A percentile compares a stretch with the other conserved stretches of the same genome.
phyloP scores from a whole-genome alignment of 1,140 invertebrate genomes.

The Zeugodacus cucurbitae region DNA sequence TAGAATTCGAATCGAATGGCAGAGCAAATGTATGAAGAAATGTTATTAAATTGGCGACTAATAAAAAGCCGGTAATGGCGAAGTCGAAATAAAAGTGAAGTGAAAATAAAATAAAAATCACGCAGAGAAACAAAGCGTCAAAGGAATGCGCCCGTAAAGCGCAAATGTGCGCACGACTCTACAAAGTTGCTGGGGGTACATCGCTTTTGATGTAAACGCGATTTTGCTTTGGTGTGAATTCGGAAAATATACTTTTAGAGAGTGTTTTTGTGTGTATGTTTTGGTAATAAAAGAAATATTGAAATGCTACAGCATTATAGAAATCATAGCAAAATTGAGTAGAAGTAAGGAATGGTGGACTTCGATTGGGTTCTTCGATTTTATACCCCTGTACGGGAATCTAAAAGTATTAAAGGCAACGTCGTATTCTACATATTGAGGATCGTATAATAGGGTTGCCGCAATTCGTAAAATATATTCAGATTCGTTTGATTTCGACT shows the following conservation, averaged over 20 bases:
- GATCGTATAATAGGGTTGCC: too few species aligned
- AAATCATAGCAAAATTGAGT: not conserved
- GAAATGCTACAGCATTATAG: not conserved
- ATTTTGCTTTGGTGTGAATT: constrained; percentile 23
- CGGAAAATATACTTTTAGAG: not conserved
- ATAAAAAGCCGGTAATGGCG: constrained; percentile 47
- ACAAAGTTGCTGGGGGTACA: not conserved
- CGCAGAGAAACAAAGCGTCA: constrained; percentile 35
- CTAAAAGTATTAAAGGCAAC: too few species aligned
- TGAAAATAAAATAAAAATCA: constrained; percentile 10
- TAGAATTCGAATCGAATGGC: constrained; percentile 65
- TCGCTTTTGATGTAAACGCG: not conserved
- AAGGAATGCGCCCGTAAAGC: not conserved
- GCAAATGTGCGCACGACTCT: not conserved
- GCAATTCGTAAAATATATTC: too few species aligned
- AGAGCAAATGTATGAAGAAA: constrained; percentile 46
- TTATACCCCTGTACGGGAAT: too few species aligned
- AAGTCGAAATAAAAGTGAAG: not conserved
- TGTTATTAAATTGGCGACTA: constrained; percentile 43
- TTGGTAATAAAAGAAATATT: not conserved
- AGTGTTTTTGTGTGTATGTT: not conserved
- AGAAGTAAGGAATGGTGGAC: too few species aligned
- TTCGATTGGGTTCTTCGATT: too few species aligned
- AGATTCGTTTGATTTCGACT: too few species aligned
- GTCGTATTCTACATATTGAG: too few species aligned